phyloP scores from a whole-genome alignment of 2,797 vertebrate species.

The Oceanodroma leucorhoa region DNA sequence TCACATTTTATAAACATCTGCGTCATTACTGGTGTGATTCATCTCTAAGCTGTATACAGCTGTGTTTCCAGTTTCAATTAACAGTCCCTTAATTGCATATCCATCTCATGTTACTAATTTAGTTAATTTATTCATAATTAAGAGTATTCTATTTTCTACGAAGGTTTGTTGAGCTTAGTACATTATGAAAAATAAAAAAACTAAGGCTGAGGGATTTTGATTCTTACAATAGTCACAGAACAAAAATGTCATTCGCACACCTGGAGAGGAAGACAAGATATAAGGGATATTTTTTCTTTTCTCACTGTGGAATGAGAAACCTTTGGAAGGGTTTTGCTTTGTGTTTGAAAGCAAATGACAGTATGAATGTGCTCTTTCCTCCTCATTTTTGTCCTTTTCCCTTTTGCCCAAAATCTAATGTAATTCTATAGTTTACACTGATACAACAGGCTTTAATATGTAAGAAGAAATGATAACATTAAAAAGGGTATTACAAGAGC shows the following conservation, averaged over 20 bases:
- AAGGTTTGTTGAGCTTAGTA: constrained; percentile 75
- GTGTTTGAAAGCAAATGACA: constrained; percentile 54
- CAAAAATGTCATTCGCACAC: constrained; percentile 56
- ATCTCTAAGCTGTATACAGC: constrained; percentile 80
- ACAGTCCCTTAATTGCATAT: constrained; percentile 81
- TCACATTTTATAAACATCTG: constrained; percentile 83
- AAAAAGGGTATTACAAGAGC: not conserved
- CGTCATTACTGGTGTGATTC: constrained; percentile 81
- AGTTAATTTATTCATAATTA: constrained; percentile 87
- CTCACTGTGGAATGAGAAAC: constrained; percentile 45
- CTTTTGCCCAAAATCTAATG: constrained; percentile 6
- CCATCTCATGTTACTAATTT: constrained; percentile 82
- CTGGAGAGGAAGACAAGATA: constrained; percentile 59
- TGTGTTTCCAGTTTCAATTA: constrained; percentile 84
- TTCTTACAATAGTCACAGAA: constrained; percentile 70
- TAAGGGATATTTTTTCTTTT: constrained; percentile 22
- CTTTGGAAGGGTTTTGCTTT: constrained; percentile 50
- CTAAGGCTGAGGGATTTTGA: constrained; percentile 63
- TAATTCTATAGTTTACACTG: constrained; percentile 7
- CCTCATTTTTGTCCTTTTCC: constrained; percentile 5
- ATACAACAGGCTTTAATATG: constrained; percentile 31
- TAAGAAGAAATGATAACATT: not conserved
- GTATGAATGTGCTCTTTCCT: constrained; percentile 8
- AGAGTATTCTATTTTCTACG: constrained; percentile 79
- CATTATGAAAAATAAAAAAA: constrained; percentile 64